Evolutionary conservation across 1,140 invertebrate species (phyloP).

Genomic region (Halesus radiatus): DNA sequence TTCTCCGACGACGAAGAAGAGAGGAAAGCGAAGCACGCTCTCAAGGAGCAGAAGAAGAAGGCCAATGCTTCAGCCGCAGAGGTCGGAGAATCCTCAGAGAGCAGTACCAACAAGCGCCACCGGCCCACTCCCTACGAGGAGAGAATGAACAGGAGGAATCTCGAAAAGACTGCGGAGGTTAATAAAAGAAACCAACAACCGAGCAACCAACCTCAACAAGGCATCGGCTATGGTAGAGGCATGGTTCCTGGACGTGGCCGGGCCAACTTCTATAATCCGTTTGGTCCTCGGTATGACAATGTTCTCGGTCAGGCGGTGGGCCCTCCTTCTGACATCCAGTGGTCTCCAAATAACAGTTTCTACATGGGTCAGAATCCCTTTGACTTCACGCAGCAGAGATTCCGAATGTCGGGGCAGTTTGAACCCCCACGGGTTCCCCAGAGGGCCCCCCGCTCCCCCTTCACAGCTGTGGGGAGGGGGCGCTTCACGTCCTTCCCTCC

Average conservation of each 20-base stretch:
- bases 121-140: constrained; percentile 50
- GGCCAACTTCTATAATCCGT: constrained; percentile 59
- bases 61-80: constrained; percentile 57
- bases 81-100: constrained; percentile 61
- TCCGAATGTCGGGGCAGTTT: constrained; percentile 3
- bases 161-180: constrained; percentile 49
- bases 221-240: not conserved
- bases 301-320: not conserved
- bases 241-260: constrained; percentile 12
- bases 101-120: constrained; percentile 34
- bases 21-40: constrained; percentile 66
- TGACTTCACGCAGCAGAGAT: constrained; percentile 12
- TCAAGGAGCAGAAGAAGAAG: constrained; percentile 61
- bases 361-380: constrained; percentile 21
- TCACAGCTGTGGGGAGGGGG: not conserved
- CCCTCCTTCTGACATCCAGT: constrained; percentile 20
- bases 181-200: constrained; percentile 24
- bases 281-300: constrained; percentile 57
- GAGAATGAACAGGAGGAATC: constrained; percentile 52
- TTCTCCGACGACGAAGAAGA: constrained; percentile 94
- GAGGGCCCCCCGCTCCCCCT: constrained; percentile 1
- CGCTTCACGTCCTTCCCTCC: constrained; percentile 25
- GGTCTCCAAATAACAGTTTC: constrained; percentile 27
- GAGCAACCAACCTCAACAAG: not conserved
- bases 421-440: constrained; percentile 8